A percentile compares a stretch with the other conserved stretches of the same genome.
Evolutionary conservation across 2,113 vertebrate species (phyloP).

Genomic region (Epinephelus cyanopodus): DNA sequence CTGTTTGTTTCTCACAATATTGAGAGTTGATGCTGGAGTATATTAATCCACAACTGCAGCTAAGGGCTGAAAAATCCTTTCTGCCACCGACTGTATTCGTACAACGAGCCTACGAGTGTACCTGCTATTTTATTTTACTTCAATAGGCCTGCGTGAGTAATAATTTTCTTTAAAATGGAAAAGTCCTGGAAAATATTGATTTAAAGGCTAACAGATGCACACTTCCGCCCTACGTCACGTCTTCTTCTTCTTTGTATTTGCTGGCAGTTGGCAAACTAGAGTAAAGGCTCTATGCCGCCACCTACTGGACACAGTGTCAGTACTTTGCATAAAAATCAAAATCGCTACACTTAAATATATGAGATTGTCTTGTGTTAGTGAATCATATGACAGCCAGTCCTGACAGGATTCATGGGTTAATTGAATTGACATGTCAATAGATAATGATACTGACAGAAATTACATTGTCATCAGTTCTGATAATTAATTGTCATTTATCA

Average conservation of each 20-base stretch:
- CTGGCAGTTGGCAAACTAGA: background rate
- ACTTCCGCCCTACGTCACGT: conserved; percentile 41
- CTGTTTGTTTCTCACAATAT: background rate
- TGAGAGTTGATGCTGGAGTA: background rate
- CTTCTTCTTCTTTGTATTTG: conserved; percentile 22
- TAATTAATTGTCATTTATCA: too few relatives aligned
- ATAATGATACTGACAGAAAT: too few relatives aligned
- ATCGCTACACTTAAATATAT: too few relatives aligned
- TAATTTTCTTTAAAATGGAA: background rate
- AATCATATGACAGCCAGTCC: too few relatives aligned
- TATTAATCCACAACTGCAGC: background rate
- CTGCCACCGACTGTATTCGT: background rate
- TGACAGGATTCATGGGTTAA: too few relatives aligned
- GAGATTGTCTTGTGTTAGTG: too few relatives aligned
- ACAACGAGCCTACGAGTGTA: background rate
- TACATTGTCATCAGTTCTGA: too few relatives aligned
- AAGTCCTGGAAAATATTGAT: background rate
- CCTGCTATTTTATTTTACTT: background rate
- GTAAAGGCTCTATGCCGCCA: background rate
- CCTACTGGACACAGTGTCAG: conserved; percentile 4
- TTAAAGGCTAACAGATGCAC: background rate
- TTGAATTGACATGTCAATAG: too few relatives aligned
- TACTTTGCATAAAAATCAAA: too few relatives aligned
- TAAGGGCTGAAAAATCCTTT: background rate
- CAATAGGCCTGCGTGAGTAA: background rate